Conservation (phyloP, 53 echinoderm and acorn worm genomes). For the Zoroaster sp. region DNA sequence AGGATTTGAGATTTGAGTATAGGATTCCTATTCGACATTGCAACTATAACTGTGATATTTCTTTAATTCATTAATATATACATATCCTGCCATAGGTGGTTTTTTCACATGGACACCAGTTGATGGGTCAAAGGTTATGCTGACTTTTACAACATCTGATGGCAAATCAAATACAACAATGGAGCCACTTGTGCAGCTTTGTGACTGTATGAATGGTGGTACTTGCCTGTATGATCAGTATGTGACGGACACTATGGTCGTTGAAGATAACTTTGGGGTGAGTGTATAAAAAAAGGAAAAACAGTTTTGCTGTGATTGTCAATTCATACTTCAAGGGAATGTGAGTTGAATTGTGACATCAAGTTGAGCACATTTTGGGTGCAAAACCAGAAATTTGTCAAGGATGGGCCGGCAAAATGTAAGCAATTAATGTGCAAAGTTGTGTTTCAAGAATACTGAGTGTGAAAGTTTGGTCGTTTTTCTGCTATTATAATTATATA, state of each 20-base stretch:
- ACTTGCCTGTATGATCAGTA: conserved; percentile 64
- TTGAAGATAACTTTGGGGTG: conserved; percentile 73
- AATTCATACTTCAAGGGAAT: too few species aligned
- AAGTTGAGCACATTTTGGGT: too few species aligned
- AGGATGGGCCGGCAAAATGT: too few species aligned
- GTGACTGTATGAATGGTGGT: conserved; percentile 88
- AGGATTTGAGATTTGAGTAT: neutral
- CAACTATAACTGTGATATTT: neutral
- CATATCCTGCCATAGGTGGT: conserved; percentile 48
- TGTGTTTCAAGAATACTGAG: too few species aligned
- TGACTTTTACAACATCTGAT: conserved; percentile 71
- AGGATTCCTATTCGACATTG: neutral
- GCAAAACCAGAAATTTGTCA: too few species aligned
- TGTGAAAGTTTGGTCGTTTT: too few species aligned
- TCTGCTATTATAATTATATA: too few species aligned
- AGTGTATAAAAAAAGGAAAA: too few species aligned
- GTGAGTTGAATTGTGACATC: too few species aligned
- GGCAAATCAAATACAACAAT: conserved; percentile 47
- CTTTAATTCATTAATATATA: neutral
- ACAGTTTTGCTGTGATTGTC: too few species aligned
- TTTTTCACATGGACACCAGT: conserved; percentile 75
- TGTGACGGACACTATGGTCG: conserved; percentile 56
- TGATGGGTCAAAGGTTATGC: conserved; percentile 36
- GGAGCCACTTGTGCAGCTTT: conserved; percentile 68
- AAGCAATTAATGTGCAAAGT: too few species aligned